phyloP scores from a whole-genome alignment of 2,113 vertebrate genomes.

The Xyliphius kryptos region DNA sequence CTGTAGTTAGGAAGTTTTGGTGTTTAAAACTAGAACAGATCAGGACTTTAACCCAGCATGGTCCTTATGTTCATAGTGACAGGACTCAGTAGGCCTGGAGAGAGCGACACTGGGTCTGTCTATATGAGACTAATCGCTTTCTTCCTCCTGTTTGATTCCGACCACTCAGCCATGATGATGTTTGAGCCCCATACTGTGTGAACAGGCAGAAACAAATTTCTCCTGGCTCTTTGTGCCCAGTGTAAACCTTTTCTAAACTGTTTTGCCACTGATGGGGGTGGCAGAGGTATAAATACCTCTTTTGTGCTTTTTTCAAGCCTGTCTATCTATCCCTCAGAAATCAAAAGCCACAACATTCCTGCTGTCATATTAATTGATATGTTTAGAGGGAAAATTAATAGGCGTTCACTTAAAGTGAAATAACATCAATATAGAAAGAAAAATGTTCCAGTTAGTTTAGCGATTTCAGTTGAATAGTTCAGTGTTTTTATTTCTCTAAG shows the following conservation, averaged over 20 bases:
- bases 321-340: constrained; percentile 44
- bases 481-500: constrained; percentile 15
- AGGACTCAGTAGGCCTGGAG: constrained; percentile 33
- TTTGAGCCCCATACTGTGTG: constrained; percentile 64
- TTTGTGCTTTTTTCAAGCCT: constrained; percentile 43
- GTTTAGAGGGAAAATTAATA: constrained; percentile 42
- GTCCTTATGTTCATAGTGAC: constrained; percentile 34
- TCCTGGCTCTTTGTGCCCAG: constrained; percentile 42
- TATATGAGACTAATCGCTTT: constrained; percentile 50
- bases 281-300: constrained; percentile 37
- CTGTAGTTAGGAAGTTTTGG: too few relatives aligned
- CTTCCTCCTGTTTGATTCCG: constrained; percentile 44
- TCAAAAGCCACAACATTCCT: constrained; percentile 44
- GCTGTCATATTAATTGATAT: constrained; percentile 50
- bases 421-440: constrained; percentile 35
- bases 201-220: constrained; percentile 67
- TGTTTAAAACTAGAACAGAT: constrained; percentile 28
- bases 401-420: constrained; percentile 26
- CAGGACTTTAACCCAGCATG: constrained; percentile 36
- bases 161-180: constrained; percentile 58
- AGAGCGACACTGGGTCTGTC: constrained; percentile 40
- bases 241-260: constrained; percentile 19
- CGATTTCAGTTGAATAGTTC: constrained; percentile 16
- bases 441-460: constrained; percentile 38
- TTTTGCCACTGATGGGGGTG: constrained; percentile 44